Percentiles rank a stretch among this genome's conserved stretches.
These are phyloP conservation scores for Scaeva pyrastri DNA, from an alignment of 2,888 invertebrate species.

Conservation along the genomic window DNA sequence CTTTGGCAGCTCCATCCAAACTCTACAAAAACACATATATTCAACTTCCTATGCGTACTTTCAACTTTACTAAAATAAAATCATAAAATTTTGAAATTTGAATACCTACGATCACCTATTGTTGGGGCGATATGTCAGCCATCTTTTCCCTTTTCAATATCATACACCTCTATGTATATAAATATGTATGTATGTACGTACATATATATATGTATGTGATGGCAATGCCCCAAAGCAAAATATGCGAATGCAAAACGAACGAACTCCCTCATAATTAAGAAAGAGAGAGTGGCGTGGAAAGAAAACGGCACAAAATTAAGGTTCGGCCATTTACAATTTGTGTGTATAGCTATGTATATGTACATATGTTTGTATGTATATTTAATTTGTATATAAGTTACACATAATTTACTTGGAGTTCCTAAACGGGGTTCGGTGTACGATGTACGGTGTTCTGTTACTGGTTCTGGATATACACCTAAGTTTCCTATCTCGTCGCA, in stretches of 20 bases:
- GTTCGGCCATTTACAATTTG: constrained; percentile 54
- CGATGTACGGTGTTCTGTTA: too few species aligned
- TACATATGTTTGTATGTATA: constrained; percentile 1
- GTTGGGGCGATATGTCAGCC: constrained; percentile 50
- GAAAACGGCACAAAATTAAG: constrained; percentile 53
- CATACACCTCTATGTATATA: not conserved
- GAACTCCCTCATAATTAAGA: constrained; percentile 65
- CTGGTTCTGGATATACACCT: not conserved
- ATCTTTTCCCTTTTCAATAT: constrained; percentile 54
- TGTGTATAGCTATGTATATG: not conserved
- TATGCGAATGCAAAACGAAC: constrained; percentile 62
- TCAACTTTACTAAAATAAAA: constrained; percentile 26
- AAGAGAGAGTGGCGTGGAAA: constrained; percentile 50
- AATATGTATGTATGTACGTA: not conserved
- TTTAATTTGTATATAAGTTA: not conserved
- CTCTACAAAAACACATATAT: not conserved
- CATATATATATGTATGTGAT: constrained; percentile 20
- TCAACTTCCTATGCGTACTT: constrained; percentile 3
- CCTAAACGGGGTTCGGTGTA: constrained; percentile 18
- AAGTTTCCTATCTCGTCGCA: constrained; percentile 25
- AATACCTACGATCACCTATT: constrained; percentile 65
- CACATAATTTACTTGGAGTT: constrained; percentile 19
- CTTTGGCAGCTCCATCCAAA: not conserved
- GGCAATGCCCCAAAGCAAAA: constrained; percentile 53
- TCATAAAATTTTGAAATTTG: constrained; percentile 34